Percentiles rank a stretch among this genome's conserved stretches.
Conservation (phyloP, 2,113 vertebrate genomes). For the Paradoxurus hermaphroditus region DNA sequence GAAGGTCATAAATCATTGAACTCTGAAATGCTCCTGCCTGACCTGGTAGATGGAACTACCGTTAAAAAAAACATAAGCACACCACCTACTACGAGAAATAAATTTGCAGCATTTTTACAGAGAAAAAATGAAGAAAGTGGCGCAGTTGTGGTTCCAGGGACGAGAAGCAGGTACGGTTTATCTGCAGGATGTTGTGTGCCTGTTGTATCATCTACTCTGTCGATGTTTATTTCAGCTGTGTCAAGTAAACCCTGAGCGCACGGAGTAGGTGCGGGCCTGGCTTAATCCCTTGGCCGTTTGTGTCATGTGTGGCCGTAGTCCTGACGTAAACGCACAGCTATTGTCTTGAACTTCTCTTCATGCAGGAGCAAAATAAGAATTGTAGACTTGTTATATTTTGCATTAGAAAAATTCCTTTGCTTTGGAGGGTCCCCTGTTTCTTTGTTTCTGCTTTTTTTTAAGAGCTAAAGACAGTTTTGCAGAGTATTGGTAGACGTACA, state of each 20-base stretch:
- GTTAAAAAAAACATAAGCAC: conserved; percentile 46
- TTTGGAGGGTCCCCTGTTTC: background rate
- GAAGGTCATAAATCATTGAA: background rate
- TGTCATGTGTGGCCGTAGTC: background rate
- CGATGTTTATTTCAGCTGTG: background rate
- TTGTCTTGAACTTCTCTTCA: background rate
- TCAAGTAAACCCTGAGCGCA: background rate
- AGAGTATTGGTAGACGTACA: background rate
- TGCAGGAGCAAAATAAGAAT: background rate
- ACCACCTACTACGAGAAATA: conserved; percentile 82
- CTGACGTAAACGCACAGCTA: background rate
- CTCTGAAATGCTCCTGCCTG: conserved; percentile 28
- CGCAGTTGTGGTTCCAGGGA: conserved; percentile 81
- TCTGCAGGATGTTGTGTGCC: background rate
- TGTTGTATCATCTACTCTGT: background rate
- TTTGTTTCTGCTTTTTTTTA: background rate
- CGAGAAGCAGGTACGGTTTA: conserved; percentile 89
- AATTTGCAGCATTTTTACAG: conserved; percentile 90
- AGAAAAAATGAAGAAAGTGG: conserved; percentile 86
- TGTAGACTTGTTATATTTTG: background rate
- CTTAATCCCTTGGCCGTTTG: background rate
- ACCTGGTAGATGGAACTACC: background rate
- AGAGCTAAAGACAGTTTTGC: background rate
- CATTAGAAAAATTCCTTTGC: background rate
- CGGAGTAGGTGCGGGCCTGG: accelerated